Evolutionary conservation across 1,140 invertebrate species (phyloP).

Genomic region (Bombus impatiens): DNA sequence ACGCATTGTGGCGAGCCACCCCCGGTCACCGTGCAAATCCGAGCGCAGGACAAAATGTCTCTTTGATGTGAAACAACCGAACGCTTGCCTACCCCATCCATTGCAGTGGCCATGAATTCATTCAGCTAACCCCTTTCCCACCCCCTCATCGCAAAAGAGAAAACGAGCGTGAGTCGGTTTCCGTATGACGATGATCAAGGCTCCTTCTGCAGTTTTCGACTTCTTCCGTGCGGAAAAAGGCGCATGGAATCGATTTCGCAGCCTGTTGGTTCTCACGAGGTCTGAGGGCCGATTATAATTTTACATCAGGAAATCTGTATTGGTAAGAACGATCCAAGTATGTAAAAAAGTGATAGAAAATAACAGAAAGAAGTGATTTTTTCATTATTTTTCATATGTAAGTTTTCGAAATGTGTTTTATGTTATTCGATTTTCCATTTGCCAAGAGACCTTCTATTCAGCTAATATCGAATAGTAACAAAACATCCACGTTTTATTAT

Average conservation of each 20-base stretch:
- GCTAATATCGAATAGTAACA: too few relatives aligned
- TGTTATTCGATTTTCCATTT: too few relatives aligned
- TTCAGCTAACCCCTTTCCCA: conserved; percentile 1
- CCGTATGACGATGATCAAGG: conserved; percentile 31
- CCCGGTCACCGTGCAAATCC: conserved; percentile 35
- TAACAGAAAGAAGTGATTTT: too few relatives aligned
- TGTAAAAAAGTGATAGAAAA: too few relatives aligned
- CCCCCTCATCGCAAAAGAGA: not conserved
- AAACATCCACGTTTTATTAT: too few relatives aligned
- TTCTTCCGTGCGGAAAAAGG: conserved; percentile 32
- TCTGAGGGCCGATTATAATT: not conserved
- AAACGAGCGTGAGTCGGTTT: not conserved
- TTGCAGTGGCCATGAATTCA: conserved; percentile 5
- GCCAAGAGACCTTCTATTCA: too few relatives aligned
- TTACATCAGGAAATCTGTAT: too few relatives aligned
- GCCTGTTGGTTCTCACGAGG: not conserved
- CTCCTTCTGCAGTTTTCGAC: conserved; percentile 46
- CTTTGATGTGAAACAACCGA: conserved; percentile 70
- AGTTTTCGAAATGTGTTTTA: too few relatives aligned
- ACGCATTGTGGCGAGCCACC: conserved; percentile 43
- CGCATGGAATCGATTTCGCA: not conserved
- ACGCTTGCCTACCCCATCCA: conserved; percentile 1
- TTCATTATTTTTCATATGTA: too few relatives aligned
- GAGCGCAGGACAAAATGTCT: conserved; percentile 60
- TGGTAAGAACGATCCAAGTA: too few relatives aligned